phyloP scores from a whole-genome alignment of 1,140 invertebrate species.

The Campoletis sonorensis region DNA sequence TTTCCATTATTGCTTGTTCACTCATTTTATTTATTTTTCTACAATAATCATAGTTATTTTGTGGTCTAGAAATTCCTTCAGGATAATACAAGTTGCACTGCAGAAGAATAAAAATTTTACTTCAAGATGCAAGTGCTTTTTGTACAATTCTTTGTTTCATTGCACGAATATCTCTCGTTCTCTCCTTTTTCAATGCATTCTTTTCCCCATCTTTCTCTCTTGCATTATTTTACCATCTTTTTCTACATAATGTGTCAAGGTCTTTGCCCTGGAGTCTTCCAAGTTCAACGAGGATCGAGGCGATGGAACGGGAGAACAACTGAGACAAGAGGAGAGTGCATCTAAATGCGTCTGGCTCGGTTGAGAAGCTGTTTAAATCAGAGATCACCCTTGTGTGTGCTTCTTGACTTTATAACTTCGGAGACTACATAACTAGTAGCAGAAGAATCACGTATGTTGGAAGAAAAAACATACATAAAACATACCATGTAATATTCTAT shows the following conservation, averaged over 20 bases:
- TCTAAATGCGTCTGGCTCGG: constrained; percentile 22
- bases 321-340: neutral
- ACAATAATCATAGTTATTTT: neutral
- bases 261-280: constrained; percentile 28
- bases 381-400: constrained; percentile 18
- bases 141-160: neutral
- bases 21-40: neutral
- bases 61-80: neutral
- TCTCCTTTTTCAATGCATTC: neutral
- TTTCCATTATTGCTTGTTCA: neutral
- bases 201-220: neutral
- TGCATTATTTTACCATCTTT: neutral
- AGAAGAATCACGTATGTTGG: constrained; percentile 22
- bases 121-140: neutral
- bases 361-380: constrained; percentile 20
- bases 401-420: neutral
- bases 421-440: constrained; percentile 18
- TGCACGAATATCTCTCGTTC: neutral
- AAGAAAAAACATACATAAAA: constrained; percentile 47
- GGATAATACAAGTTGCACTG: neutral
- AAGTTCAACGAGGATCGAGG: constrained; percentile 23
- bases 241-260: constrained; percentile 24
- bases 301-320: neutral
- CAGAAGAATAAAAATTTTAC: neutral
- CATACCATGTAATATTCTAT: constrained; percentile 1